These are phyloP conservation scores for Amphipoea oculea DNA, from an alignment of 2,888 invertebrate species.

Conservation along the genomic window DNA sequence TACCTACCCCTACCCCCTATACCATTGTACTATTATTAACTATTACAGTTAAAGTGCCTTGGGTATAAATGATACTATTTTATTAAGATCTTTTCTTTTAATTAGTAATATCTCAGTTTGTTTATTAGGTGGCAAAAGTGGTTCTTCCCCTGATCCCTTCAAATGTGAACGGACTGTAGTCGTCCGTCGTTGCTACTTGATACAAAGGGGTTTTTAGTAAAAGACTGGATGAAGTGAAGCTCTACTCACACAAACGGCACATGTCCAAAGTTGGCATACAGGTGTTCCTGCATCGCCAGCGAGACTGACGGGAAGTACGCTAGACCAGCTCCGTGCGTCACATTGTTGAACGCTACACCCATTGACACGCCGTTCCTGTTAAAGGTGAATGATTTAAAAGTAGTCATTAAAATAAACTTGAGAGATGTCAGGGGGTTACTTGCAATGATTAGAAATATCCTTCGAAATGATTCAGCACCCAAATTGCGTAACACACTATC, in stretches of 20 bases:
- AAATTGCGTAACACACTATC: too few species aligned
- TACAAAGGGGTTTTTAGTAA: neutral
- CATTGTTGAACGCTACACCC: slow-evolving; percentile 93
- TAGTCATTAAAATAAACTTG: neutral
- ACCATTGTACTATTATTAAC: too few species aligned
- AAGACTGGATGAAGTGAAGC: neutral
- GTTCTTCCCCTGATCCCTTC: too few species aligned
- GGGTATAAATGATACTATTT: too few species aligned
- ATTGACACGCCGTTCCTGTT: slow-evolving; percentile 94
- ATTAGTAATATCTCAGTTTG: too few species aligned
- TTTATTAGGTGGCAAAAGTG: too few species aligned
- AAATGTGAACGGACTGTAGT: neutral
- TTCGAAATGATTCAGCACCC: neutral
- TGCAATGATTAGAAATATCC: neutral
- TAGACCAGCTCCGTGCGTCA: slow-evolving; percentile 93
- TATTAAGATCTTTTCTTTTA: too few species aligned
- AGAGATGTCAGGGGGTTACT: too few species aligned
- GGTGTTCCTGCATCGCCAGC: slow-evolving; percentile 93
- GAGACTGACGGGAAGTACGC: slow-evolving; percentile 96
- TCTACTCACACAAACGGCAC: slow-evolving; percentile 86
- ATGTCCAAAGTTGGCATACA: slow-evolving; percentile 95
- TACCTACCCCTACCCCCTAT: too few species aligned
- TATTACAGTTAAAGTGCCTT: too few species aligned
- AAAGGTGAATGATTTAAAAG: neutral
- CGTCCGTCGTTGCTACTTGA: neutral